Conservation (phyloP, 2,797 vertebrate species). For the Pelobates cultripes region DNA sequence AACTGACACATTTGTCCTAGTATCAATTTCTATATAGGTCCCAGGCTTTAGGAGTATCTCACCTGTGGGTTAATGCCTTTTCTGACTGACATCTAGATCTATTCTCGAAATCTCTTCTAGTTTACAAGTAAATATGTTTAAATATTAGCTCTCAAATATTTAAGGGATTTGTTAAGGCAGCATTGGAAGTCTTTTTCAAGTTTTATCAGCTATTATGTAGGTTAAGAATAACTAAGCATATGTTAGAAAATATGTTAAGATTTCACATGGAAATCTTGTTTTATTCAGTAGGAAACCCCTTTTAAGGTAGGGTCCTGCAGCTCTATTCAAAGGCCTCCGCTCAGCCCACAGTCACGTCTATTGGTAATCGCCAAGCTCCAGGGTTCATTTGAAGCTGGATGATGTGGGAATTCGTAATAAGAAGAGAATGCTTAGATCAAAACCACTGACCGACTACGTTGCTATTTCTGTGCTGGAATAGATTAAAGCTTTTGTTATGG, state of each 20-base stretch:
- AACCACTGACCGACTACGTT: slow-evolving; percentile 1
- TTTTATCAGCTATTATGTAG: not conserved
- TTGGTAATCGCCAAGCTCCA: slow-evolving; percentile 14
- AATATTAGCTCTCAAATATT: no score
- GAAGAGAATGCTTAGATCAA: slow-evolving; percentile 43
- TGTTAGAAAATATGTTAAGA: slow-evolving; percentile 13
- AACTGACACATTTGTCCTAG: no score
- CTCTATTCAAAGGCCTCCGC: slow-evolving; percentile 18
- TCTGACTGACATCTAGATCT: no score
- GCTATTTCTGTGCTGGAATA: slow-evolving; percentile 46
- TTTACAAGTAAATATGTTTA: no score
- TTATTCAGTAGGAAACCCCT: not conserved
- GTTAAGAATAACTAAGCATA: not conserved
- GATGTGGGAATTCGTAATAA: slow-evolving; percentile 34
- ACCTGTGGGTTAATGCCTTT: no score
- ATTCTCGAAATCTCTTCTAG: no score
- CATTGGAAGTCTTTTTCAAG: not conserved
- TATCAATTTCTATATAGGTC: no score
- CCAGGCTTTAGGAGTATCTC: no score
- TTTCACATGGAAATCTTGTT: slow-evolving; percentile 18
- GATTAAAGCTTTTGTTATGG: slow-evolving; percentile 45
- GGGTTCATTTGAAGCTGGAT: slow-evolving; percentile 38
- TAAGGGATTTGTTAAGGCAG: no score
- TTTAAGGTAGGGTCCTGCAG: slow-evolving; percentile 22
- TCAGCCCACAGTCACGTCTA: not conserved